These are phyloP conservation scores for Cydia amplana DNA, from an alignment of 1,140 invertebrate genomes.

Conservation along the genomic window DNA sequence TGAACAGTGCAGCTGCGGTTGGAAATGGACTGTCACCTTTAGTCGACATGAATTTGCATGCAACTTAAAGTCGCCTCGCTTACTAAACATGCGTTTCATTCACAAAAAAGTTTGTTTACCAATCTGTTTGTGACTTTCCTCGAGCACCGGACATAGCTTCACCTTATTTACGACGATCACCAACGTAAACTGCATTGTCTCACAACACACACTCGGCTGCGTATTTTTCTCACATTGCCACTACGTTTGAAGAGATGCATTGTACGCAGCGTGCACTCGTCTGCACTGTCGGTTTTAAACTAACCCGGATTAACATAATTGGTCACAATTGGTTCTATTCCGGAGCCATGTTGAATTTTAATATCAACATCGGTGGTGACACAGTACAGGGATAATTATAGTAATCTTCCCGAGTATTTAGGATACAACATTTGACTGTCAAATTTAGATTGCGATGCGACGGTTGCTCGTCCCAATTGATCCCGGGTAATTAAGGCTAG, in stretches of 20 bases:
- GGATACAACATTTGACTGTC: too few species aligned
- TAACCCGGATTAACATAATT: slow-evolving; percentile 73
- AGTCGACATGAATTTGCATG: too few species aligned
- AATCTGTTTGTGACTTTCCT: slow-evolving; percentile 63
- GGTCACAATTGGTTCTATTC: slow-evolving; percentile 63
- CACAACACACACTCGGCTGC: slow-evolving; percentile 52
- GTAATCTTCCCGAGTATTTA: not conserved
- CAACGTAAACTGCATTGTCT: slow-evolving; percentile 73
- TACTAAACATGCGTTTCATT: not conserved
- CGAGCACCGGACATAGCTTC: slow-evolving; percentile 65
- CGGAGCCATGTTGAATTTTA: slow-evolving; percentile 51
- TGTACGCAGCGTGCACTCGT: slow-evolving; percentile 62
- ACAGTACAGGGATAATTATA: not conserved
- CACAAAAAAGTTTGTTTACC: slow-evolving; percentile 46
- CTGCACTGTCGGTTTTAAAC: slow-evolving; percentile 62
- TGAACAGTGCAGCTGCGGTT: too few species aligned
- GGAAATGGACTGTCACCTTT: too few species aligned
- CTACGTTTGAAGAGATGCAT: slow-evolving; percentile 63
- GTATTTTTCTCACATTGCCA: slow-evolving; percentile 60
- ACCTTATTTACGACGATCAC: slow-evolving; percentile 74
- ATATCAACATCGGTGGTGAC: slow-evolving; percentile 51
- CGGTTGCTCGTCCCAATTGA: too few species aligned
- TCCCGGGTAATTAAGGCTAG: not conserved
- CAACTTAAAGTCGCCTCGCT: not conserved
- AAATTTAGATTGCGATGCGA: too few species aligned